phyloP scores from a whole-genome alignment of 2,797 vertebrate species.

The Phrynocephalus guinanensis region DNA sequence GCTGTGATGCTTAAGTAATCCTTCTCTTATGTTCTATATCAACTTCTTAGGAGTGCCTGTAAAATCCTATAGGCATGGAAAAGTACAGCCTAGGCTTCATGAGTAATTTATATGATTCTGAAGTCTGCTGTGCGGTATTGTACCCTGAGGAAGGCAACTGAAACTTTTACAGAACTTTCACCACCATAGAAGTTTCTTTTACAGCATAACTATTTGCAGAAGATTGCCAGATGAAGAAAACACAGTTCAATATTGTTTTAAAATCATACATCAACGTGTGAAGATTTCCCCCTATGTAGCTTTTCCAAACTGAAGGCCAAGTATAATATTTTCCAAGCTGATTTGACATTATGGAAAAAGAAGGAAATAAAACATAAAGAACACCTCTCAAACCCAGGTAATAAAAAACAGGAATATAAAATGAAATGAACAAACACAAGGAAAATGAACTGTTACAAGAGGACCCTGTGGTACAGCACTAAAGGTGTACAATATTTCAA shows the following conservation, averaged over 20 bases:
- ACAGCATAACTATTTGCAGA: background rate
- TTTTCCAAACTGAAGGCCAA: background rate
- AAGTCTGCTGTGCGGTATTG: slow-evolving; percentile 24
- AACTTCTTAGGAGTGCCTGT: slow-evolving; percentile 28
- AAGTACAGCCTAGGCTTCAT: background rate
- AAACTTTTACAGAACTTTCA: slow-evolving; percentile 47
- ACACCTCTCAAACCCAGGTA: background rate
- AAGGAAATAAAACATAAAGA: background rate
- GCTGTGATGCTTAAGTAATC: slow-evolving; percentile 48
- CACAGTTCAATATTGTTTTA: background rate
- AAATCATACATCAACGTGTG: slow-evolving; percentile 12
- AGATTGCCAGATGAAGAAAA: slow-evolving; percentile 25
- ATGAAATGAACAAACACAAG: background rate
- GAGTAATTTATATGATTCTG: background rate
- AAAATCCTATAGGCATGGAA: slow-evolving; percentile 50
- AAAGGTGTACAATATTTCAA: background rate
- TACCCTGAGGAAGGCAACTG: slow-evolving; percentile 45
- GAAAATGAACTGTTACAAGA: background rate
- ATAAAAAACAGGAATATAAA: slow-evolving; percentile 14
- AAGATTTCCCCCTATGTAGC: background rate
- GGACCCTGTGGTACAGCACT: background rate
- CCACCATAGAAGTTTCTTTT: slow-evolving; percentile 26
- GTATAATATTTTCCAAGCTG: background rate
- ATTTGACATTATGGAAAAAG: background rate
- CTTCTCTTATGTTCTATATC: slow-evolving; percentile 27